phyloP scores from a whole-genome alignment of 2,797 vertebrate genomes.

The Chaenodraco wilsoni region DNA sequence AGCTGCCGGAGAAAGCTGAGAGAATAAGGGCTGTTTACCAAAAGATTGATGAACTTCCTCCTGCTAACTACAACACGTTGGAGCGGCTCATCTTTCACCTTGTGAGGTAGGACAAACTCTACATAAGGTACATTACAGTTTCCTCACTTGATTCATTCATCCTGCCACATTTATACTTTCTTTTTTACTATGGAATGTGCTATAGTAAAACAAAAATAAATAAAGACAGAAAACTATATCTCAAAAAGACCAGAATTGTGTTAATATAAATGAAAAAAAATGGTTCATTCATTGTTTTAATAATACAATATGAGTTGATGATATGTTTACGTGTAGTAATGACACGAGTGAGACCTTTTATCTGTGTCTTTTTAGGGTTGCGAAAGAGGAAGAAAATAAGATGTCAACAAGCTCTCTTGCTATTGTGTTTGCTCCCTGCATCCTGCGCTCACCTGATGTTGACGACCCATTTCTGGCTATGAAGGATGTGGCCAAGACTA shows the following conservation, averaged over 20 bases:
- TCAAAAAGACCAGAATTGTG: too few relatives aligned
- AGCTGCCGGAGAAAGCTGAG: slow-evolving; percentile 91
- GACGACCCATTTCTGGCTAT: slow-evolving; percentile 92
- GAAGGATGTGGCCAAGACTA: slow-evolving; percentile 95
- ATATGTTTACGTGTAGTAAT: background rate
- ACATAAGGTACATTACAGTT: background rate
- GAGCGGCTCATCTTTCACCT: slow-evolving; percentile 97
- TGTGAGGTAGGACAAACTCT: slow-evolving; percentile 85
- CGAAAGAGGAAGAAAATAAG: slow-evolving; percentile 90
- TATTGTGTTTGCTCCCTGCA: slow-evolving; percentile 96
- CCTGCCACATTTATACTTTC: too few relatives aligned
- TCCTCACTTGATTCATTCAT: too few relatives aligned
- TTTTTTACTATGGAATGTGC: too few relatives aligned
- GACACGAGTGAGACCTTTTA: slow-evolving; percentile 11
- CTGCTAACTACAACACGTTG: slow-evolving; percentile 89
- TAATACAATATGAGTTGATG: background rate
- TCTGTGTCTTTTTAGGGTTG: slow-evolving; percentile 84
- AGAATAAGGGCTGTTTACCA: slow-evolving; percentile 90
- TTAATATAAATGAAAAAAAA: too few relatives aligned
- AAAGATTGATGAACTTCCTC: slow-evolving; percentile 91
- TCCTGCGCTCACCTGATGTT: slow-evolving; percentile 90
- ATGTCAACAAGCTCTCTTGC: slow-evolving; percentile 93
- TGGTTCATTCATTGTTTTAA: too few relatives aligned
- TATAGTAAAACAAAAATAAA: too few relatives aligned
- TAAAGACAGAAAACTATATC: too few relatives aligned